Percentiles rank a stretch among this genome's conserved stretches.
These are phyloP conservation scores for Anolis apletophallus DNA, from an alignment of 2,797 vertebrate genomes.

Conservation along the genomic window DNA sequence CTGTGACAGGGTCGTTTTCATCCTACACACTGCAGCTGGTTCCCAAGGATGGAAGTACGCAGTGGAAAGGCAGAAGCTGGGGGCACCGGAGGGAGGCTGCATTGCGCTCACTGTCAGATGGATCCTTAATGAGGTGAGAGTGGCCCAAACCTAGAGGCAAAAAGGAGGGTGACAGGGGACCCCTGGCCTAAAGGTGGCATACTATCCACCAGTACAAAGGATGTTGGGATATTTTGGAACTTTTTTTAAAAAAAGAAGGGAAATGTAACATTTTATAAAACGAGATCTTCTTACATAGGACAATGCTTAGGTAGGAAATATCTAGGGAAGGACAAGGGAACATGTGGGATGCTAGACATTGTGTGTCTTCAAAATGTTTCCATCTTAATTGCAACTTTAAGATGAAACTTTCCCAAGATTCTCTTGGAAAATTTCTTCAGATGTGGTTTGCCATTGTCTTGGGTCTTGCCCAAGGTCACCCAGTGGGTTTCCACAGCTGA, in stretches of 20 bases:
- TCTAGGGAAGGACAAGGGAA: too few species aligned
- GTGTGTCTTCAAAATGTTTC: too few species aligned
- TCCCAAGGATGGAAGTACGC: slow-evolving; percentile 20
- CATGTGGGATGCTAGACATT: too few species aligned
- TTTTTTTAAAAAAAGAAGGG: too few species aligned
- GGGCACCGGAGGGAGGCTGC: neutral
- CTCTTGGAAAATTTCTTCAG: too few species aligned
- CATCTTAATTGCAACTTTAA: too few species aligned
- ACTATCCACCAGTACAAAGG: neutral
- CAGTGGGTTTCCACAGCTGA: too few species aligned
- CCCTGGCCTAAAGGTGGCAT: neutral
- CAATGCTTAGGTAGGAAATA: neutral
- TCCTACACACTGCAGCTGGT: slow-evolving; percentile 73
- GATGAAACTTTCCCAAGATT: too few species aligned
- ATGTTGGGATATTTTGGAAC: neutral
- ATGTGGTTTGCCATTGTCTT: too few species aligned
- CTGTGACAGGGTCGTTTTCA: slow-evolving; percentile 70
- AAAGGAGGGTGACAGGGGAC: neutral
- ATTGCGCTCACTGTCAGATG: neutral
- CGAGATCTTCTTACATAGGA: neutral
- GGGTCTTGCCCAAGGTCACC: too few species aligned
- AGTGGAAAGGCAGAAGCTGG: neutral
- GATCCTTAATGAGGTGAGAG: neutral
- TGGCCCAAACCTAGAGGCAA: neutral
- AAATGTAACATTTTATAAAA: neutral